These are phyloP conservation scores for Apodemia hepburni DNA, from an alignment of 2,888 invertebrate species.

Conservation along the genomic window DNA sequence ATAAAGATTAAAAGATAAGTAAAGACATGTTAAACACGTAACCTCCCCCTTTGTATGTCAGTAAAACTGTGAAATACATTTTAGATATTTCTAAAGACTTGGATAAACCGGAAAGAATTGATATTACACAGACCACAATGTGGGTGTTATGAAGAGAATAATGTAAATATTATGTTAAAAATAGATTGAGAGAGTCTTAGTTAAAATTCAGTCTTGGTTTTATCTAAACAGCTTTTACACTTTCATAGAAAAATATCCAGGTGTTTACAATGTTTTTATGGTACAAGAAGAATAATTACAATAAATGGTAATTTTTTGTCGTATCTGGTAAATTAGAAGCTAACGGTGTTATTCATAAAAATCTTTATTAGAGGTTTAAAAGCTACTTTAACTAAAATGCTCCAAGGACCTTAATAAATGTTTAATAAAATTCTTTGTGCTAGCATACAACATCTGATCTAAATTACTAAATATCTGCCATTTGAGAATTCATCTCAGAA, in stretches of 20 bases:
- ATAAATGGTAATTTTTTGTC: constrained; percentile 24
- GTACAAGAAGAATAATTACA: constrained; percentile 24
- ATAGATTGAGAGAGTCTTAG: constrained; percentile 16
- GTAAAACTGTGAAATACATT: no score
- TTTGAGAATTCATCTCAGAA: neutral
- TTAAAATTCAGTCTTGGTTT: neutral
- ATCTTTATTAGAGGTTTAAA: no score
- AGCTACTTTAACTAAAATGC: no score
- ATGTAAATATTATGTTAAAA: constrained; percentile 21
- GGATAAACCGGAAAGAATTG: neutral
- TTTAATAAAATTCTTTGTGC: neutral
- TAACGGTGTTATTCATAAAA: no score
- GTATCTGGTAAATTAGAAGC: neutral
- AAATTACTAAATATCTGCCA: neutral
- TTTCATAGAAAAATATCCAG: constrained; percentile 13
- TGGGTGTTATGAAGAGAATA: constrained; percentile 10
- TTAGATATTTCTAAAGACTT: no score
- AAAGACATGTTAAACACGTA: no score
- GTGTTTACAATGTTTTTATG: constrained; percentile 25
- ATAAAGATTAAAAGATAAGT: no score
- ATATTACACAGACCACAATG: constrained; percentile 1
- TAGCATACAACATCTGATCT: neutral
- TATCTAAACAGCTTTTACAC: neutral
- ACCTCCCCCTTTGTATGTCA: no score
- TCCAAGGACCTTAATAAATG: no score